A percentile compares a stretch with the other conserved stretches of the same genome.
phyloP scores from a whole-genome alignment of 2,797 vertebrate genomes.

The Hippopotamyrus pictus region DNA sequence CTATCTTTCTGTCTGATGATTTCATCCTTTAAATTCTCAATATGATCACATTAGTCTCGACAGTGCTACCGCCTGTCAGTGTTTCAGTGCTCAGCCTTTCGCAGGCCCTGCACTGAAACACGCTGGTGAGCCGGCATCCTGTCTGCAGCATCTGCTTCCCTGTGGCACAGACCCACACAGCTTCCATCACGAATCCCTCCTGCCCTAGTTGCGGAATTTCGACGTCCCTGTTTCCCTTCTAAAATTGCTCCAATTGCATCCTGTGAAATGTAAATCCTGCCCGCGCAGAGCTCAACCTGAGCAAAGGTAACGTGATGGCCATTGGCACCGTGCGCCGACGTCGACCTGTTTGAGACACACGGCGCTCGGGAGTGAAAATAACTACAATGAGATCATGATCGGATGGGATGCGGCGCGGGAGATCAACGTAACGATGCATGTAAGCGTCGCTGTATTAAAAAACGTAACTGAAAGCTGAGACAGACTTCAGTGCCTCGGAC shows the following conservation, averaged over 20 bases:
- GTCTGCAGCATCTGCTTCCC: neutral
- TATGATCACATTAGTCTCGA: neutral
- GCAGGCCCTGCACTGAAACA: neutral
- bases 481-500: conserved; percentile 11
- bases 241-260: neutral
- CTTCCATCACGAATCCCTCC: neutral
- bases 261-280: neutral
- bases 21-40: neutral
- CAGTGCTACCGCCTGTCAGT: neutral
- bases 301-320: neutral
- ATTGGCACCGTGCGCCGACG: neutral
- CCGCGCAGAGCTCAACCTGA: neutral
- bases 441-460: neutral
- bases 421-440: neutral
- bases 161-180: neutral
- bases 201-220: neutral
- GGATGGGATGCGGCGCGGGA: neutral
- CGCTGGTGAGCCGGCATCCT: neutral
- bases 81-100: neutral
- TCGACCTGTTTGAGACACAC: neutral
- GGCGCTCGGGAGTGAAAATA: neutral
- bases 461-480: neutral
- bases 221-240: neutral
- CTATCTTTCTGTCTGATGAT: neutral
- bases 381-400: neutral